Evolutionary conservation across 2,888 invertebrate species (phyloP).

Genomic region (Oscheius sp.): DNA sequence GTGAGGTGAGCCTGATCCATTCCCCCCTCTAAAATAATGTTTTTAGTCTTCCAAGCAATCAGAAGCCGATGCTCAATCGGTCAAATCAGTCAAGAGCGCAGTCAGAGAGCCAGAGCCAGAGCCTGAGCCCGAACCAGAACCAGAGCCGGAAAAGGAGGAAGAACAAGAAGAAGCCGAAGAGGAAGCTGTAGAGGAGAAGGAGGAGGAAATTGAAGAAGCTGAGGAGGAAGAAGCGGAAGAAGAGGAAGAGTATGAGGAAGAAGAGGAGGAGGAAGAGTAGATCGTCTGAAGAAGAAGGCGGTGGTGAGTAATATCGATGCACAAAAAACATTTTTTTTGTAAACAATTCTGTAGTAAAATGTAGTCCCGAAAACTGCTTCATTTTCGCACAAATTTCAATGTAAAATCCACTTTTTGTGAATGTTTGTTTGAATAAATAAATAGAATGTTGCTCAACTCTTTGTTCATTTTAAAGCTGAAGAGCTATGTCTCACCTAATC

Average conservation of each 20-base stretch:
- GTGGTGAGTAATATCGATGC: no score
- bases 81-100: conserved; percentile 46
- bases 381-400: neutral
- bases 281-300: conserved; percentile 27
- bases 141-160: conserved; percentile 37
- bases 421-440: conserved; percentile 27
- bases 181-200: conserved; percentile 49
- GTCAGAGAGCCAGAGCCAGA: conserved; percentile 47
- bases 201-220: conserved; percentile 43
- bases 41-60: conserved; percentile 50
- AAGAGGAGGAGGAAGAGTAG: conserved; percentile 44
- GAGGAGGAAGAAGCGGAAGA: conserved; percentile 46
- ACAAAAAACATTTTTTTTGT: neutral
- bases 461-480: no score
- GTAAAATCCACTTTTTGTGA: conserved; percentile 8
- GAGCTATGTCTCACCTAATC: no score
- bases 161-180: conserved; percentile 37
- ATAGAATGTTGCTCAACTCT: no score
- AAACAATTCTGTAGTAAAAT: neutral
- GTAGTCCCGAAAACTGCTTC: conserved; percentile 8
- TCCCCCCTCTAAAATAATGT: neutral
- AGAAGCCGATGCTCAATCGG: conserved; percentile 48
- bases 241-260: conserved; percentile 56
- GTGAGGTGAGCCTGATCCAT: conserved; percentile 42
- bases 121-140: conserved; percentile 47